Evolutionary conservation across 2,797 vertebrate genomes (phyloP).

Genomic region (Poecile montanus): DNA sequence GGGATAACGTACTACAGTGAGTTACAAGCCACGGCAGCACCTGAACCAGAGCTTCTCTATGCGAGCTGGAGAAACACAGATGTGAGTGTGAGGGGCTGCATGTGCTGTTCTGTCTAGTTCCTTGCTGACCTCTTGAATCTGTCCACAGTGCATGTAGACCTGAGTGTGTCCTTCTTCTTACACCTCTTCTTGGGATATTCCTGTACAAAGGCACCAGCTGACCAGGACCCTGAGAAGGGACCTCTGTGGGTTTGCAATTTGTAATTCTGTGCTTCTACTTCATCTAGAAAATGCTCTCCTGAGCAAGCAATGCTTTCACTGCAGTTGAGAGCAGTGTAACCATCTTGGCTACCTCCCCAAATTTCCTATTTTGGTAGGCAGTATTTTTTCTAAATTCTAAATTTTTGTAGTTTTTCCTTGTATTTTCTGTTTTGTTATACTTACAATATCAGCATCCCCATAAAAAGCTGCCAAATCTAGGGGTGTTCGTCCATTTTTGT

Average conservation of each 20-base stretch:
- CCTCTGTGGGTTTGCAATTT: neutral
- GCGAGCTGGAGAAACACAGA: neutral
- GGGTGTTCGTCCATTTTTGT: constrained; percentile 96
- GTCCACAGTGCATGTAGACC: accelerated
- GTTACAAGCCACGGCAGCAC: neutral
- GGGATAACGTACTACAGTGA: neutral
- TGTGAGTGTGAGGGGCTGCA: neutral
- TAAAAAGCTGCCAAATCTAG: constrained; percentile 97
- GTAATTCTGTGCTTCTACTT: neutral
- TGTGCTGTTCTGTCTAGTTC: neutral
- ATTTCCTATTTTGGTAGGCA: neutral
- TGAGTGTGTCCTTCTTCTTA: neutral
- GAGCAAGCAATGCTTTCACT: neutral
- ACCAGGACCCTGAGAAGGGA: neutral
- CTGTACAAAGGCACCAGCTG: neutral
- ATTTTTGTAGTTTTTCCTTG: neutral
- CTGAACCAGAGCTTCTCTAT: neutral
- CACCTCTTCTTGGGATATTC: neutral
- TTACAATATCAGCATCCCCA: constrained; percentile 94
- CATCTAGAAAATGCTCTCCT: neutral
- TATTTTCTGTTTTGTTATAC: constrained; percentile 45
- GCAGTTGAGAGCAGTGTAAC: neutral
- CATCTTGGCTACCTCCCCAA: neutral
- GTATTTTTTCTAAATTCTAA: neutral
- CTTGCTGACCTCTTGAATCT: neutral